Evolutionary conservation across 2,888 invertebrate species (phyloP).

Genomic region (Notodonta dromedarius): DNA sequence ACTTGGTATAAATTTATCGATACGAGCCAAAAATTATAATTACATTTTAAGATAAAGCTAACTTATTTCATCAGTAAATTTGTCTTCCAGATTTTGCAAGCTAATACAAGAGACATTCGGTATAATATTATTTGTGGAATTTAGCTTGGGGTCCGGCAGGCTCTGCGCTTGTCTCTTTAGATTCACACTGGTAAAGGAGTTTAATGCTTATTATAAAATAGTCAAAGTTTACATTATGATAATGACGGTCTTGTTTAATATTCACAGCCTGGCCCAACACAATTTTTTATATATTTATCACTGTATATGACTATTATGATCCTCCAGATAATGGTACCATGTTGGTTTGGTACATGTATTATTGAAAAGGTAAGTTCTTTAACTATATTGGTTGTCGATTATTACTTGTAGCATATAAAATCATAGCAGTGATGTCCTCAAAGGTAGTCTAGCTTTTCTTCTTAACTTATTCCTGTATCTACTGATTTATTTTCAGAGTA

Average conservation of each 20-base stretch:
- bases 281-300: slow-evolving; percentile 61
- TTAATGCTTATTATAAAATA: no score
- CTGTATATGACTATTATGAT: slow-evolving; percentile 60
- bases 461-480: no score
- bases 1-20: no score
- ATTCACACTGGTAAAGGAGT: slow-evolving; percentile 57
- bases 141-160: slow-evolving; percentile 59
- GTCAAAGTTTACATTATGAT: no score
- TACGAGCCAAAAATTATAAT: no score
- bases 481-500: slow-evolving; percentile 53
- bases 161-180: slow-evolving; percentile 66
- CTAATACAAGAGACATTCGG: slow-evolving; percentile 60
- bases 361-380: slow-evolving; percentile 53
- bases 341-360: slow-evolving; percentile 67
- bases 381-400: no score
- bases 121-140: slow-evolving; percentile 58
- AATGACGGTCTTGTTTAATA: slow-evolving; percentile 5
- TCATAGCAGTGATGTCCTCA: background rate
- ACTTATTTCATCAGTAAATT: background rate
- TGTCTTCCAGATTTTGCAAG: slow-evolving; percentile 55
- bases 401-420: no score
- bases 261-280: slow-evolving; percentile 55
- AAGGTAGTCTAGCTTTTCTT: background rate
- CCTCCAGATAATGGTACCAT: slow-evolving; percentile 61
- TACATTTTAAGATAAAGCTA: background rate